These are phyloP conservation scores for Pseudomyrmex pallidus DNA, from an alignment of 1,140 invertebrate genomes.

Conservation along the genomic window DNA sequence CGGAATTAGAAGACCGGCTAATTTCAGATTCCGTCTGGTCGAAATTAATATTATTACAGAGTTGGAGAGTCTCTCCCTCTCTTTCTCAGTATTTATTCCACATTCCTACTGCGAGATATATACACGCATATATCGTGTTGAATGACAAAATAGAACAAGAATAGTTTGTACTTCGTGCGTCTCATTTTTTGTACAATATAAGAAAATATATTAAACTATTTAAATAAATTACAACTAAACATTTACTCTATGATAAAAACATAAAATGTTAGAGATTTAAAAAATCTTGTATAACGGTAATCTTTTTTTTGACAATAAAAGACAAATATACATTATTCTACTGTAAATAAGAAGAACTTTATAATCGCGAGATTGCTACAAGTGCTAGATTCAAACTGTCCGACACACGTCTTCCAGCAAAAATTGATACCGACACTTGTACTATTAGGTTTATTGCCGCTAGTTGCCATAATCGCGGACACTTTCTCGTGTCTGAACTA, in stretches of 20 bases:
- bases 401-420: not conserved
- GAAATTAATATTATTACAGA: not conserved
- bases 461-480: conserved; percentile 25
- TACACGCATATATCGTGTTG: too few relatives aligned
- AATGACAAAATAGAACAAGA: not conserved
- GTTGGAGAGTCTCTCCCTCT: not conserved
- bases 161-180: too few relatives aligned
- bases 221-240: too few relatives aligned
- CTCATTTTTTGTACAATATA: too few relatives aligned
- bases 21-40: conserved; percentile 7
- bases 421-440: not conserved
- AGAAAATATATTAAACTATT: too few relatives aligned
- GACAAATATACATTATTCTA: not conserved
- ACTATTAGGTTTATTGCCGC: conserved; percentile 4
- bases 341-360: not conserved
- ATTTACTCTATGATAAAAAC: not conserved
- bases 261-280: not conserved
- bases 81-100: not conserved
- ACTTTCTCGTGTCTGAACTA: conserved; percentile 32
- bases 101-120: not conserved
- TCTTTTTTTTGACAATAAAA: not conserved
- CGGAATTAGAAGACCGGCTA: not conserved
- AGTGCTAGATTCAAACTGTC: not conserved
- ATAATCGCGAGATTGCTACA: not conserved
- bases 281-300: not conserved